phyloP scores from a whole-genome alignment of 2,888 invertebrate genomes.

The Cephus runcator region DNA sequence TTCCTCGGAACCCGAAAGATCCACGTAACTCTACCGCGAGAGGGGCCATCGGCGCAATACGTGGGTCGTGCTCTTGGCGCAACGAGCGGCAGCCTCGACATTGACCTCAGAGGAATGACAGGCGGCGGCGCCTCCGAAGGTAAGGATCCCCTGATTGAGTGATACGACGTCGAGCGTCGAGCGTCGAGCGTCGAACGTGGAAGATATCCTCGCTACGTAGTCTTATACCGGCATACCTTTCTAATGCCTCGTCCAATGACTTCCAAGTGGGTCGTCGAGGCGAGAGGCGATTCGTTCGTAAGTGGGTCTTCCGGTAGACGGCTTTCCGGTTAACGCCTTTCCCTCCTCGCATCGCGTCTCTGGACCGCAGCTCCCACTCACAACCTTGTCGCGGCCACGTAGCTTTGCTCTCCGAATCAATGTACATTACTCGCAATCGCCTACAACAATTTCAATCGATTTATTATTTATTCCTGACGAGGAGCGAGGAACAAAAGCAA shows the following conservation, averaged over 20 bases:
- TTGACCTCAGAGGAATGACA: constrained; percentile 49
- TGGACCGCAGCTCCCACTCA: no score
- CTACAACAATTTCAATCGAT: no score
- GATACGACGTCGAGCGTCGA: constrained; percentile 8
- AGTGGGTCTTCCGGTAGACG: constrained; percentile 39
- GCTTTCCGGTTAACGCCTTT: constrained; percentile 33
- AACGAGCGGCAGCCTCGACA: constrained; percentile 43
- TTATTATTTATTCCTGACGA: no score
- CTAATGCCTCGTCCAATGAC: constrained; percentile 44
- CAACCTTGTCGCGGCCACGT: no score
- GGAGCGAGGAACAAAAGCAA: no score
- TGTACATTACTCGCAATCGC: no score
- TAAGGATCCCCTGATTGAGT: constrained; percentile 27
- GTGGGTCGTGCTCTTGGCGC: constrained; percentile 56
- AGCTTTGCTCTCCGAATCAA: no score
- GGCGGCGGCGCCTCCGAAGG: constrained; percentile 59
- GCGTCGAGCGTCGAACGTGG: constrained; percentile 27
- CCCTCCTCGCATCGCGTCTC: constrained; percentile 15
- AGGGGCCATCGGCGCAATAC: constrained; percentile 55
- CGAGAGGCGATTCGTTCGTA: constrained; percentile 42
- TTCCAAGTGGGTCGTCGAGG: constrained; percentile 44
- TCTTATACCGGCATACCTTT: constrained; percentile 53
- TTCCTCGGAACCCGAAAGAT: constrained; percentile 54
- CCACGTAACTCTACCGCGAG: constrained; percentile 49
- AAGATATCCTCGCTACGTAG: constrained; percentile 28